Evolutionary conservation across 53 echinoderm and acorn worm genomes (phyloP), one percentile per base, ranked within the genome.

Genomic region (Arbacia lixula): DNA sequence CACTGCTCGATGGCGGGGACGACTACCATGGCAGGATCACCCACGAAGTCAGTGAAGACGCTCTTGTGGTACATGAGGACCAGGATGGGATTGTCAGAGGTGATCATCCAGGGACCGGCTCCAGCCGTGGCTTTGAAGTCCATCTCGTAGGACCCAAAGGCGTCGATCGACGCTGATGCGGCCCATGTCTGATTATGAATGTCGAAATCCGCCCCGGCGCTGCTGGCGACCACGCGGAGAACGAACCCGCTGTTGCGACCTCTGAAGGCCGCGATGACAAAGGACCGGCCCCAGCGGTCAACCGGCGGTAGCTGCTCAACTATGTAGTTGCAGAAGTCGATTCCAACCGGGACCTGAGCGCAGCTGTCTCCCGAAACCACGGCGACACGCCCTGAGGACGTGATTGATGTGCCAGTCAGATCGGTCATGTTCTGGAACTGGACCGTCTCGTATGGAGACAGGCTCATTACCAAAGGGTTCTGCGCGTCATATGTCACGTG

Each of bases 1-100:
- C 91, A 96, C 55, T 96, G 96, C 57, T 96, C 96, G 2, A 93
- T 77, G 4, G 96, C 93, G 0, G 96, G 96, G 17, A 96, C 71
- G 28, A 96, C 32, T 3, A 68, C 49, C 95, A 95, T 95, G 51
- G 87, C 83, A 0, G 95, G 93, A 51, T 95, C 95, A 26, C 95
- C 95, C 19, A 81, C 68, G 16, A 77, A 73, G 51, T 95, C 95
- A 25, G 89, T 87, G 52, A 91, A 89, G 38, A 81, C 66, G 8
- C 95, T 92, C 33, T 95, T 93, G 36, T 91, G 85, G 68, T 93
- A 95, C 75, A 93, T 91, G 14, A 95, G 74, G 5, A 93, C 90
- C 37, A 95, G 56, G 16, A 95, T 76, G 0, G 93, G 95, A 35
- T 91, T 83, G 83, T 91, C 83, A 21, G 95, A 46, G 10, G 80